Conservation (phyloP, 1,140 invertebrate genomes). For the Battus philenor region DNA sequence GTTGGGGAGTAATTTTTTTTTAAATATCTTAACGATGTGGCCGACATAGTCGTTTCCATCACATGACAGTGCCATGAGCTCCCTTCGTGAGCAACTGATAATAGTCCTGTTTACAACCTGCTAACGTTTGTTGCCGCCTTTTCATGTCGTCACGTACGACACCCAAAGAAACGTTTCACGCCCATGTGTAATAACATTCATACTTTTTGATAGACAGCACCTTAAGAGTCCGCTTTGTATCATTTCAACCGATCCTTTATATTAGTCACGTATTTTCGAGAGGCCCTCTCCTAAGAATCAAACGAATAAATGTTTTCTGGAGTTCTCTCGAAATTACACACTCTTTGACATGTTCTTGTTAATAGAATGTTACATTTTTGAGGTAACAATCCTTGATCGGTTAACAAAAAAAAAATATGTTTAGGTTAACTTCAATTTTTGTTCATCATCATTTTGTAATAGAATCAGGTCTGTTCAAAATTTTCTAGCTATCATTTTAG, state of each 20-base stretch:
- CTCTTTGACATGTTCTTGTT: conserved; percentile 28
- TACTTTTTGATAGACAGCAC: conserved; percentile 51
- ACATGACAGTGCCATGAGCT: conserved; percentile 44
- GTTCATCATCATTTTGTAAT: too few species aligned
- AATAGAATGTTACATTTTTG: too few species aligned
- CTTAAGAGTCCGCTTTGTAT: conserved; percentile 28
- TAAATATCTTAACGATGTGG: too few species aligned
- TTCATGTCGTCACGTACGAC: conserved; percentile 61
- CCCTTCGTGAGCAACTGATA: conserved; percentile 51
- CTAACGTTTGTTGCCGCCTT: conserved; percentile 42
- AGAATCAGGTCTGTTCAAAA: too few species aligned
- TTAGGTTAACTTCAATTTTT: too few species aligned
- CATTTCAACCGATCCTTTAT: conserved; percentile 38
- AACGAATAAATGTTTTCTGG: conserved; percentile 42
- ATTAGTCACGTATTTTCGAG: conserved; percentile 63
- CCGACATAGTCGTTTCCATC: too few species aligned
- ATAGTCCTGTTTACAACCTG: conserved; percentile 70
- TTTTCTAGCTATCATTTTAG: too few species aligned
- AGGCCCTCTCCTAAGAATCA: conserved; percentile 46
- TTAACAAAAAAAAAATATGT: too few species aligned
- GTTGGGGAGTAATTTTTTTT: too few species aligned
- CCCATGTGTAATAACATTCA: conserved; percentile 42
- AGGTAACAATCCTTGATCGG: too few species aligned
- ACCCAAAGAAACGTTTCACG: conserved; percentile 38
- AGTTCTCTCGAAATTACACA: conserved; percentile 55